Base-by-base conservation (phyloP, 1,140 invertebrate genomes). In the Neodiprion lecontei region DNA sequence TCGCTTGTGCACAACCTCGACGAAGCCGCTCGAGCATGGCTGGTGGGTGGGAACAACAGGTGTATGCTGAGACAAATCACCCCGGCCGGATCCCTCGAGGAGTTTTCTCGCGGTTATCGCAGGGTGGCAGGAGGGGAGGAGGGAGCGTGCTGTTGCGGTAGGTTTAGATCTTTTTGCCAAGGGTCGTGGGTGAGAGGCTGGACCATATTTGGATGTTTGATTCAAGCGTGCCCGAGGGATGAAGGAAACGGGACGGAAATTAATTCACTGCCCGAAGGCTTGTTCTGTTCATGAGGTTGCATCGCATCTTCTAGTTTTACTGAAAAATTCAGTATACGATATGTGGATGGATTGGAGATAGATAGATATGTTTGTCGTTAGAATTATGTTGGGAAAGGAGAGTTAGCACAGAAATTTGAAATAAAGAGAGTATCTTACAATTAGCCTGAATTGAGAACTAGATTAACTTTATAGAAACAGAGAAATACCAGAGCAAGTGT, bases 21-120 rank as follows among this genome's bases (percentile, higher is more conserved):
- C 28, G 28, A 65, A 65, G 61, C 1, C 17, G 61, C 12, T 65
- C 61, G 61, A 17, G 17, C 2, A 17, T 65, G 61, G 17, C 61
- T 14, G 61, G 12, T 12, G 67, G 23, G 67, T 69, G 79, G 80
- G 83, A 79, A 80, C 78, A 82, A 83, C 81, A 84, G 78, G 78
- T 82, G 79, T 76, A 81, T 61, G 8, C 71, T 67, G 74, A 75
- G 79, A 74, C 79, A 70, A 80, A 76, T 75, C 76, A 78, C 70
- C 71, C 70, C 74, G 73, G 1, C 28, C 28, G 70, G 40, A 77
- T 71, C 72, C 69, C n/a, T 61, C 53, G 53, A 61, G 53, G 53
- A 61, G 53, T 61, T 61, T 61, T 61, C 73, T 23, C 70, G 79
- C 76, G 78, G 79, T 82, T 83, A 79, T 79, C 28, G 5, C 28